Base-by-base conservation (phyloP, 2,888 invertebrate species). In the Stenodera caucasica region DNA sequence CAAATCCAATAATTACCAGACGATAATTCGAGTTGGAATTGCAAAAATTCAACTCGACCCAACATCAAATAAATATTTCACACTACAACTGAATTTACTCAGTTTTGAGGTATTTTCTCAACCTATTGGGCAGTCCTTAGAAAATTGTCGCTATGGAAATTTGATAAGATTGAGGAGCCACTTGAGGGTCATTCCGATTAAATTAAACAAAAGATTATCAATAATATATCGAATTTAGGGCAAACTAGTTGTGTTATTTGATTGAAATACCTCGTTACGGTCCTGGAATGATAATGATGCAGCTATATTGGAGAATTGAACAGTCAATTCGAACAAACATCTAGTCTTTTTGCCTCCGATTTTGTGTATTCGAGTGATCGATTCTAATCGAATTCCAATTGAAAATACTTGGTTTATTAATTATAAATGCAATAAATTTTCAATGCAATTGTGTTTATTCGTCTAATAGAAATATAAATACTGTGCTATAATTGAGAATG, bases 141-240 rank as follows among this genome's bases (percentile, higher is more conserved):
- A 8, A 45, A 21, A 45, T 21, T 21, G 15, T 45, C 21, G 45
- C 18, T 21, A 7, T 21, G 12, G 45, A 21, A 21, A 12, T 7
- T 3, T 21, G 21, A 45, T 21, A 45, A 52, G 55, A 60, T 60
- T 55, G 55, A 45, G 29, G 40, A 49, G 53, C 35, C 53, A 57
- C 50, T 54, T 57, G 54, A 56, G 53, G 57, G 60, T 57, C 54
- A 61, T 57, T 45, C 49, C 60, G 49, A 61, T 54, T 57, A 57
- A 61, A 61, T 61, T 61, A 61, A 57, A 49, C 54, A 54, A 57
- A 50, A 57, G 57, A 61, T 57, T 61, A n/a, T n/a, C n/a, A n/a
- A n/a, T n/a, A n/a, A n/a, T n/a, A n/a, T n/a, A n/a, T n/a, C n/a
- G n/a, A n/a, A n/a, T n/a, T n/a, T n/a, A n/a, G n/a, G n/a, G n/a